Conservation (phyloP, 2,797 vertebrate genomes). For the Bovichtus diacanthus region DNA sequence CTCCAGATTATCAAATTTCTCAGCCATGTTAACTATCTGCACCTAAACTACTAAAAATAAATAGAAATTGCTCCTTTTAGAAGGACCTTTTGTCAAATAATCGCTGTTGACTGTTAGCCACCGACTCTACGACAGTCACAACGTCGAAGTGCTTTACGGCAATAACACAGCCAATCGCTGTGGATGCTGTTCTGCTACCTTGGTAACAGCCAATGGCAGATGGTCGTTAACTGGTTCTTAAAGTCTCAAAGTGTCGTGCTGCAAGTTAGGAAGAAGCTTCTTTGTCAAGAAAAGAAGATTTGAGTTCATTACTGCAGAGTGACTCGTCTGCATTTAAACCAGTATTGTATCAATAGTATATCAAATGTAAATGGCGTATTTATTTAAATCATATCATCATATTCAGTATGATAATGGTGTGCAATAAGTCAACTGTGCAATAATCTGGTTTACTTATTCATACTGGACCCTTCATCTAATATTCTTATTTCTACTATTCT, state of each 20-base stretch:
- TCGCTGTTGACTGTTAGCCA: slow-evolving; percentile 26
- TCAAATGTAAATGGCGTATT: too few species aligned
- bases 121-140: slow-evolving; percentile 26
- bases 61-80: not conserved
- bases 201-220: slow-evolving; percentile 57
- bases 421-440: too few species aligned
- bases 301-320: not conserved
- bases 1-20: slow-evolving; percentile 97
- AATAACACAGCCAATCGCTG: slow-evolving; percentile 66
- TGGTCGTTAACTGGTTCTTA: slow-evolving; percentile 27
- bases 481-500: too few species aligned
- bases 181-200: slow-evolving; percentile 40
- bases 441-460: too few species aligned
- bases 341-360: rapidly evolving
- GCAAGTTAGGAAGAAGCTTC: not conserved
- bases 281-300: slow-evolving; percentile 19
- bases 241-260: slow-evolving; percentile 67
- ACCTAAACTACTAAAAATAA: not conserved
- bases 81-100: slow-evolving; percentile 4
- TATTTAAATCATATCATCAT: not conserved
- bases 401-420: too few species aligned
- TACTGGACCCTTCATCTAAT: too few species aligned
- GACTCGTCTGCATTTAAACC: not conserved
- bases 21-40: slow-evolving; percentile 87
- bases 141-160: slow-evolving; percentile 75